Percentiles rank a stretch among this genome's conserved stretches.
phyloP scores from a whole-genome alignment of 2,888 invertebrate species.

The Hypomecis atomaria region DNA sequence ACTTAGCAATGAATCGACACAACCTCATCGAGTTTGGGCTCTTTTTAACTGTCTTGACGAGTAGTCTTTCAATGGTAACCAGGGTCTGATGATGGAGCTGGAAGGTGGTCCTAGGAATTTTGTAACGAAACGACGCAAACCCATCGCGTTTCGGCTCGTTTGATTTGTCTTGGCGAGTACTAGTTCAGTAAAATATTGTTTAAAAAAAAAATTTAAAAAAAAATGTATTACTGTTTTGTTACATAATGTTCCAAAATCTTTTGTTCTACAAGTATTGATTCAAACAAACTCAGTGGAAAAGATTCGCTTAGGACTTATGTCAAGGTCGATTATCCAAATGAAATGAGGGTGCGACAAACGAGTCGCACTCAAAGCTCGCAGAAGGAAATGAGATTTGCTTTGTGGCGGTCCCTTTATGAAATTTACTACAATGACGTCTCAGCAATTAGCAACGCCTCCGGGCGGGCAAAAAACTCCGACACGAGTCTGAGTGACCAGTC shows the following conservation, averaged over 20 bases:
- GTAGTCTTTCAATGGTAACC: no score
- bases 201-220: not conserved
- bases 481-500: no score
- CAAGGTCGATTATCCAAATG: conserved; percentile 27
- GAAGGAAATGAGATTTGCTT: conserved; percentile 29
- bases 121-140: no score
- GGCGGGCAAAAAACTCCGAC: not conserved
- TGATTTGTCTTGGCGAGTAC: no score
- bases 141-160: no score
- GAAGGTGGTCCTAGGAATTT: no score
- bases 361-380: conserved; percentile 20
- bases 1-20: no score
- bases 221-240: not conserved
- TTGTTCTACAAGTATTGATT: conserved; percentile 1
- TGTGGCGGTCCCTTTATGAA: conserved; percentile 25
- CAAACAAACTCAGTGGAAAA: not conserved
- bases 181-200: no score
- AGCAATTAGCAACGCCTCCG: conserved; percentile 14
- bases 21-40: no score
- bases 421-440: conserved; percentile 25
- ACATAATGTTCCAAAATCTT: not conserved
- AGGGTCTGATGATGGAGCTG: no score
- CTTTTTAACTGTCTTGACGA: no score
- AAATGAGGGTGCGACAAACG: conserved; percentile 28
- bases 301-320: conserved; percentile 19